A percentile compares a stretch with the other conserved stretches of the same genome.
These are phyloP conservation scores for Melopsittacus undulatus DNA, from an alignment of 2,797 vertebrate species.

Conservation along the genomic window DNA sequence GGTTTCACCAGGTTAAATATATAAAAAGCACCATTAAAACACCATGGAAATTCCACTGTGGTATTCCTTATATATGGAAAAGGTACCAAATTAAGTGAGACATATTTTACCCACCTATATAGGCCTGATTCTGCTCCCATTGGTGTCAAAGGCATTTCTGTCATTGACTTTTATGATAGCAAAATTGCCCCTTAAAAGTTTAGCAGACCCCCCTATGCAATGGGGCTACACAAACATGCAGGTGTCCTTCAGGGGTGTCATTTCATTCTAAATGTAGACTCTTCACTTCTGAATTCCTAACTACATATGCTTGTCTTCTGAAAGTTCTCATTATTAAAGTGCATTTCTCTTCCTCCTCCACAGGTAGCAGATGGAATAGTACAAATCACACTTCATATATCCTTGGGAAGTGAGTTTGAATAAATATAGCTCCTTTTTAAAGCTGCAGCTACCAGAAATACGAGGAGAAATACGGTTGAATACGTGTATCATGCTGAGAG, in stretches of 20 bases:
- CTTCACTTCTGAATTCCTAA: background rate
- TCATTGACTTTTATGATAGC: background rate
- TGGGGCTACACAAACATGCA: background rate
- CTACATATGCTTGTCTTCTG: background rate
- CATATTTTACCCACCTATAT: background rate
- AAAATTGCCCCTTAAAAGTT: background rate
- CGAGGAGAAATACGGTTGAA: background rate
- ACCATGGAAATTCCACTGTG: background rate
- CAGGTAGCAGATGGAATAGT: conserved; percentile 18
- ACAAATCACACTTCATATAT: background rate
- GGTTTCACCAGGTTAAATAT: background rate
- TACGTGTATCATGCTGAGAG: background rate
- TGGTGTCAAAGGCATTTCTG: background rate
- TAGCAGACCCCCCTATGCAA: too few relatives aligned
- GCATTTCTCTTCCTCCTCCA: conserved; percentile 1
- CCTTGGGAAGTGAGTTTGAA: background rate
- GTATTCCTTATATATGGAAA: background rate
- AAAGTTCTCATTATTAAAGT: background rate
- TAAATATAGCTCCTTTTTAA: background rate
- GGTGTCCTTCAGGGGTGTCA: background rate
- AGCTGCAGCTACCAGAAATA: background rate
- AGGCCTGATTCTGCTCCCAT: background rate
- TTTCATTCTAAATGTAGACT: background rate
- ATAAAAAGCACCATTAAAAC: background rate
- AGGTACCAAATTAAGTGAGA: background rate